Base-by-base conservation (phyloP, 2,797 vertebrate species). In the Sternotherus odoratus region DNA sequence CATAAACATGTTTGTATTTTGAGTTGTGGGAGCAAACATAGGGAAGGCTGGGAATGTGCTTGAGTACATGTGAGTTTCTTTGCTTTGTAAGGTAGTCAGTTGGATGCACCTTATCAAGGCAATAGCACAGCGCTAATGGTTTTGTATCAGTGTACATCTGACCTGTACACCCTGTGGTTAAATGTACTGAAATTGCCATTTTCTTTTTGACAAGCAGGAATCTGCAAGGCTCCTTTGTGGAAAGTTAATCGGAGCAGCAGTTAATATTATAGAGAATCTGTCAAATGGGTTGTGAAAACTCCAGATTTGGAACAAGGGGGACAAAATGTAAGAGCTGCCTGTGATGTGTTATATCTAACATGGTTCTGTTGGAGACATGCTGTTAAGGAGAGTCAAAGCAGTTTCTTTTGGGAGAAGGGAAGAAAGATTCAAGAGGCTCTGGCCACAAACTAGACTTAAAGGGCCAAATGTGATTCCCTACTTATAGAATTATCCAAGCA, bases 371-470 rank as follows among this genome's bases (percentile, higher is more conserved):
- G 6, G 26, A 26, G 43, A 82, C 85, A 39, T 60, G 1, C 53
- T 82, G 19, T 3, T 82, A 19, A 86, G 30, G n/a, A 85, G 49
- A 82, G 92, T 88, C 72, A 92, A 92, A 88, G 51, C 33, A 85
- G 53, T 82, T 94, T 39, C 86, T 24, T n/a, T 39, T 92, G 46
- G 54, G 88, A 80, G 51, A 33, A 80, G 46, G 33, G 80, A 94
- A 66, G 78, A 94, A 43, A 72, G 21, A 72, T 74, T 75, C 17
- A 83, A 66, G 80, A 39, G 46, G 89, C 1, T 83, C 75, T 89
- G 79, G 30, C 43, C 91, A 26, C 53, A 80, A 50, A 77, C 57
- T 82, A 17, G 3, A 28, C 17, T 77, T 54, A 39, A 69, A 69
- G 56, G 80, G 78, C 39, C 3, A 69, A 10, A n/a, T 78, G 33